Evolutionary conservation across 2,797 vertebrate genomes (phyloP).

Genomic region (Neomorphus geoffroyi): DNA sequence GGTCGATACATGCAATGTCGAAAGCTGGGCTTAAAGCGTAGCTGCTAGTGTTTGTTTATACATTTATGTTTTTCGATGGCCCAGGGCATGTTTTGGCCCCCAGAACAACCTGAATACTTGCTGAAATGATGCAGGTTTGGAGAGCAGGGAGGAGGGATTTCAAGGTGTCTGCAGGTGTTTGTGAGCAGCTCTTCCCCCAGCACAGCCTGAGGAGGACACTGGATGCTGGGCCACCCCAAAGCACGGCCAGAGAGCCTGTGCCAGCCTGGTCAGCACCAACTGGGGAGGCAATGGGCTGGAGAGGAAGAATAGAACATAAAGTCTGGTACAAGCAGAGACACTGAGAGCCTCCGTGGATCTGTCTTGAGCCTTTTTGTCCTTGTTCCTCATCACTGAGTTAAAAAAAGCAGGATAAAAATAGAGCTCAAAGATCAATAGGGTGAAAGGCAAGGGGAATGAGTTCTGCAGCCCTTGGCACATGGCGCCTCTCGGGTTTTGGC

Average conservation of each 20-base stretch:
- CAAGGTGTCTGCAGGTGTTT: neutral
- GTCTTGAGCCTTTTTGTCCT: neutral
- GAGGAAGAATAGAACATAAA: neutral
- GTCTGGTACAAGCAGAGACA: neutral
- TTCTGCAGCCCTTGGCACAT: accelerated
- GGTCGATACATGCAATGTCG: neutral
- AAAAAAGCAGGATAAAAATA: neutral
- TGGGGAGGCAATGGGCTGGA: neutral
- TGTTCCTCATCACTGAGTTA: neutral
- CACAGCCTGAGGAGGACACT: neutral
- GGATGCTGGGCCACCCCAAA: neutral
- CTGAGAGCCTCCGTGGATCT: accelerated
- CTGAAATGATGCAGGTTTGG: neutral
- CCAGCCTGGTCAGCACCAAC: neutral
- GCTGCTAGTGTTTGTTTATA: neutral
- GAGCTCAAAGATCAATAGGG: neutral
- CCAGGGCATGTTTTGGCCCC: neutral
- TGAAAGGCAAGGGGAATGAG: neutral
- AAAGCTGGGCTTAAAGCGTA: neutral
- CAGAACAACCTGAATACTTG: neutral
- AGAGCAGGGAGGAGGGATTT: neutral
- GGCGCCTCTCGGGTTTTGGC: neutral
- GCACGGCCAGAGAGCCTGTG: accelerated
- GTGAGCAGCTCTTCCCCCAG: neutral
- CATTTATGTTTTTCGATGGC: accelerated